Base-by-base conservation (phyloP, 2,113 vertebrate genomes). In the Myxocyprinus asiaticus region DNA sequence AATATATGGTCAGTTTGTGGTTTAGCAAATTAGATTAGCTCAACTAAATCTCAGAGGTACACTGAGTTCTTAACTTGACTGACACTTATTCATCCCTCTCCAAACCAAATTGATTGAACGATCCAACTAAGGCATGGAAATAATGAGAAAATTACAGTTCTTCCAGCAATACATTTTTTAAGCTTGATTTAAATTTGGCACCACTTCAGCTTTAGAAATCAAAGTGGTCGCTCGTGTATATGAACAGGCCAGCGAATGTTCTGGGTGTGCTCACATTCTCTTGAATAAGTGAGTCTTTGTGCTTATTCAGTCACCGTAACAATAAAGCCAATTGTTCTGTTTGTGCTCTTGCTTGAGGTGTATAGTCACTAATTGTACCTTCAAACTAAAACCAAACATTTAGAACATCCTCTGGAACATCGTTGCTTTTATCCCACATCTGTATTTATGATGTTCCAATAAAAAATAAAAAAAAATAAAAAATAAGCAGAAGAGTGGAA, bases 191-290 rank as follows among this genome's bases (percentile, higher is more conserved):
- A 68, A 64, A 33, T 43, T 47, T 79, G 70, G 70, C 61, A 4
- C 17, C 42, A 82, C 3, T 53, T 78, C 75, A 67, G 44, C 22
- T 75, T 67, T 53, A 67, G 47, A 63, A 68, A 82, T 75, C 76
- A 63, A 63, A 79, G 69, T 6, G 58, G 48, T 62, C 22, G 56
- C 17, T 33, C 47, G 50, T 47, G 56, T 5, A 9, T 14, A 43
- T 69, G 76, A 48, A 11, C 7, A 22, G 22, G 17, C 12, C 17
- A 47, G 15, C 45, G 9, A 15, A 47, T 47, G 55, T 14, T 51
- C 55, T 62, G 15, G 72, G 12, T 17, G 11, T 50, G 45, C 48
- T 56, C 67, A 77, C 7, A 72, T 56, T 81, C 42, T 53, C 55
- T 67, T 15, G 15, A 55, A 77, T 10, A 66, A 65, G 8, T 5